Percentiles rank a stretch among this genome's conserved stretches.
These are phyloP conservation scores for Perizoma affinitatum DNA, from an alignment of 2,888 invertebrate species.

Conservation along the genomic window DNA sequence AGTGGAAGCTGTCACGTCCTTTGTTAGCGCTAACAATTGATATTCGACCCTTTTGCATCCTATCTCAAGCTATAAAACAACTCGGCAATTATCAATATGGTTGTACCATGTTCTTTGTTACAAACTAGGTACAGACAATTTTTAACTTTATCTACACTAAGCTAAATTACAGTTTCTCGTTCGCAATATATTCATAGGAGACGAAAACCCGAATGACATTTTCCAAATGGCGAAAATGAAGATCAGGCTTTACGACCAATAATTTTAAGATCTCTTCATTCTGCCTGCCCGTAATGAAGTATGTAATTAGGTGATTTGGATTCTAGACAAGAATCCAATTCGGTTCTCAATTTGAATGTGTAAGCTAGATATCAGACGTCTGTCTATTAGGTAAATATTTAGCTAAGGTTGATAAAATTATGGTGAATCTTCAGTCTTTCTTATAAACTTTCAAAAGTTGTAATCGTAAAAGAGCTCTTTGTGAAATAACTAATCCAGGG, in stretches of 20 bases:
- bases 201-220: conserved; percentile 56
- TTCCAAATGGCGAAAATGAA: conserved; percentile 43
- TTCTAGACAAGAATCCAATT: conserved; percentile 1
- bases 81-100: conserved; percentile 25
- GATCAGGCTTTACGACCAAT: conserved; percentile 40
- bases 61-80: conserved; percentile 12
- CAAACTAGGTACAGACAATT: conserved; percentile 29
- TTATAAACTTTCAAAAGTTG: no score
- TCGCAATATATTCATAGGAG: conserved; percentile 34
- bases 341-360: neutral
- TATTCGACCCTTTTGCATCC: conserved; percentile 26
- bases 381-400: no score
- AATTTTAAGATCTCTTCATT: conserved; percentile 33
- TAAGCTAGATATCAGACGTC: neutral
- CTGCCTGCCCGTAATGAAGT: neutral
- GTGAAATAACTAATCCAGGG: no score
- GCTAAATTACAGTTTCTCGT: conserved; percentile 12
- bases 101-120: conserved; percentile 29
- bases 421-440: no score
- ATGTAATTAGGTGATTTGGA: conserved; percentile 1
- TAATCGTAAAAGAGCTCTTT: no score
- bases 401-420: no score
- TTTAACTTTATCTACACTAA: conserved; percentile 30
- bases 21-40: conserved; percentile 27
- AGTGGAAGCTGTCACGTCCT: conserved; percentile 73